Evolutionary conservation across 2,888 invertebrate genomes (phyloP), one percentile per base, ranked within the genome.

Genomic region (Caradrina kadenii): DNA sequence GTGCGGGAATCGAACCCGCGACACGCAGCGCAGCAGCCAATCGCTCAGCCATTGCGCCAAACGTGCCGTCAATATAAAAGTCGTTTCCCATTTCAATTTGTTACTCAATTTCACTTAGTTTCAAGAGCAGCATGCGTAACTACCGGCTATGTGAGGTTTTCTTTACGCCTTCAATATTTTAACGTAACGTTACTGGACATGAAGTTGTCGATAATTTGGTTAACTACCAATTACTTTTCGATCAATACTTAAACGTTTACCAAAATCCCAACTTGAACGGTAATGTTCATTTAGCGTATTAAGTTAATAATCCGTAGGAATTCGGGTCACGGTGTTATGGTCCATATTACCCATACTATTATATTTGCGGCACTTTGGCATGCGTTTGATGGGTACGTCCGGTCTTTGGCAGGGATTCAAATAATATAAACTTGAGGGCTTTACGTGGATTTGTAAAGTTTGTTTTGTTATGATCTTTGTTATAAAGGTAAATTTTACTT

Each of bases 361-460:
- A 80, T 83, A 73, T 81, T 65, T 76, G 61, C 49, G 65, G 76
- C 7, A 71, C 55, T 81, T 81, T 76, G 83, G 77, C 81, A 68
- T 77, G 67, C 81, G 67, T 69, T 58, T 81, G 83, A 81, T 76
- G 61, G 68, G 63, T 66, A 63, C 63, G 70, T 66, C 63, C n/a
- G 80, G 79, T 77, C 78, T 81, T 84, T 86, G 86, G 86, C 82
- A 60, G 35, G 62, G 76, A 78, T 82, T 85, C 86, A 86, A 86
- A 83, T 76, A 69, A 63, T 71, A 69, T 42, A 21, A 59, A 66
- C 67, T 70, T 74, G 45, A 74, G 42, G 5, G 52, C 48, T 68
- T n/a, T 79, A 82, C 21, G 31, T 50, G 65, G 79, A 52, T 79
- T 68, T 65, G 35, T 35, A 63, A 60, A 73, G 48, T 72, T 73